Evolutionary conservation across 1,140 invertebrate species (phyloP).

Genomic region (Zaprionus vittiger): DNA sequence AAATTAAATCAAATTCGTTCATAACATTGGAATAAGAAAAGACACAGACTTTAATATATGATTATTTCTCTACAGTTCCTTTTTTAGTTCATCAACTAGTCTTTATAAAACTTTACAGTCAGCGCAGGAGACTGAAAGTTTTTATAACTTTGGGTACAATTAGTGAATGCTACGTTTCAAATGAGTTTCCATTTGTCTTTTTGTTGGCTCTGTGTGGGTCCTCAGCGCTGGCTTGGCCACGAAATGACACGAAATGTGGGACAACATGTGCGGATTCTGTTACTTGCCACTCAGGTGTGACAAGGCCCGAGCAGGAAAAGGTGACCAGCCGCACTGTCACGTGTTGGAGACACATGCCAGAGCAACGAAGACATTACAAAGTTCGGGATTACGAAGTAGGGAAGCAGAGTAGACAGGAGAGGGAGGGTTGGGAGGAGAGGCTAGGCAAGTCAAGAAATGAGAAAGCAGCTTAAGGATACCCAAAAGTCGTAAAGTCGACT

Average conservation of each 20-base stretch:
- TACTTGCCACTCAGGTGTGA: constrained; percentile 18
- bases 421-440: neutral
- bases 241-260: constrained; percentile 3
- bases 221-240: neutral
- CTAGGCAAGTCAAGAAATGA: constrained; percentile 35
- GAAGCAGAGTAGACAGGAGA: neutral
- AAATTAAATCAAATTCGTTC: neutral
- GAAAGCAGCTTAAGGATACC: constrained; percentile 37
- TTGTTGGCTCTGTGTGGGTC: neutral
- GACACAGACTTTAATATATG: neutral
- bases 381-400: constrained; percentile 31
- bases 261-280: constrained; percentile 5
- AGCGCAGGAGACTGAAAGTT: neutral
- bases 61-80: neutral
- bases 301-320: constrained; percentile 9
- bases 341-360: constrained; percentile 27
- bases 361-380: constrained; percentile 27
- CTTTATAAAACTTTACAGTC: neutral
- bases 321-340: constrained; percentile 23
- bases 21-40: no score
- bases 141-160: neutral
- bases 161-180: neutral
- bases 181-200: constrained; percentile 3
- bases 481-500: constrained; percentile 42
- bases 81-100: neutral